phyloP scores from a whole-genome alignment of 2,113 vertebrate genomes.

The Oncorhynchus clarkii region DNA sequence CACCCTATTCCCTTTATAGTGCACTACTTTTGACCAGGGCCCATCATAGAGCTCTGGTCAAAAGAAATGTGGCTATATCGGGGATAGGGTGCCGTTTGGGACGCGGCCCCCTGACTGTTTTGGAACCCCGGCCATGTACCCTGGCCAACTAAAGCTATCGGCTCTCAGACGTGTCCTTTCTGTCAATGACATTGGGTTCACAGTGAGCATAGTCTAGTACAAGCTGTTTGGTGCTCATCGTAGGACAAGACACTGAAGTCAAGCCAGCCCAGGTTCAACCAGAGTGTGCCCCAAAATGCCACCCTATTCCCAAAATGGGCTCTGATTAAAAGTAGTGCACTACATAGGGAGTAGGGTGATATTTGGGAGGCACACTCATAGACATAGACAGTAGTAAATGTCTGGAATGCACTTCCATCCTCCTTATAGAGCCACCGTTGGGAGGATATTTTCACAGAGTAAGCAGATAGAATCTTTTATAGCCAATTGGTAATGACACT shows the following conservation, averaged over 20 bases:
- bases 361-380: too few relatives aligned
- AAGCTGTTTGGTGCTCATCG: not conserved
- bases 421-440: not conserved
- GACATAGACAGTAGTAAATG: not conserved
- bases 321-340: too few relatives aligned
- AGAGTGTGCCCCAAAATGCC: not conserved
- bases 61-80: too few relatives aligned
- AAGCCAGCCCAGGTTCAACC: not conserved
- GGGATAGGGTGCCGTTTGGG: too few relatives aligned
- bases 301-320: too few relatives aligned
- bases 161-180: slow-evolving; percentile 10
- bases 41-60: too few relatives aligned
- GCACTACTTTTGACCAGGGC: too few relatives aligned
- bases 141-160: slow-evolving; percentile 6
- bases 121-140: not conserved
- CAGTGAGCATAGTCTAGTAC: too few relatives aligned
- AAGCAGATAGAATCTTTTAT: not conserved
- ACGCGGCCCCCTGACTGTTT: too few relatives aligned
- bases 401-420: not conserved
- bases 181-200: not conserved
- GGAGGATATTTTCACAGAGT: not conserved
- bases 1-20: too few relatives aligned
- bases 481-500: not conserved
- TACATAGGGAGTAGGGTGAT: too few relatives aligned
- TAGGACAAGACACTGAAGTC: too few relatives aligned